Evolutionary conservation across 2,888 invertebrate species (phyloP), one percentile per base, ranked within the genome.

Genomic region (Tuta absoluta): DNA sequence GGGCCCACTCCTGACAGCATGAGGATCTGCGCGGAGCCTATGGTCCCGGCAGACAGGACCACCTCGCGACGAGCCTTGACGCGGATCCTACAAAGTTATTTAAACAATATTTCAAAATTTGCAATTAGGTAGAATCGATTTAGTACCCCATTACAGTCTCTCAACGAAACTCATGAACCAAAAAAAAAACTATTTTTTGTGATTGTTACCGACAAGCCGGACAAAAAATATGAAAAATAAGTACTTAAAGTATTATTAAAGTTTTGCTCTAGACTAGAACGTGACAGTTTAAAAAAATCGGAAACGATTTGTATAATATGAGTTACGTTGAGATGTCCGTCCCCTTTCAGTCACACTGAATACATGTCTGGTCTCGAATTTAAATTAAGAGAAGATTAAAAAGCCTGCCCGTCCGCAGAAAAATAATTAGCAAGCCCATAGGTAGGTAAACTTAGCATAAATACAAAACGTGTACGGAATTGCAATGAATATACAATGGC

Each of bases 1-100:
- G 96, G 96, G 0, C 96, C 96, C 33, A 97, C 89, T 12, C 98
- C 98, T 0, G 97, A 97, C 14, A 97, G 81, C 96, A 97, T 95
- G 57, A 98, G 83, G 3, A 98, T 82, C 78, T 98, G 97, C 0
- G 98, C 97, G 1, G 96, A 96, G 71, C 96, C 96, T 33, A 98
- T 94, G 0, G 95, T 89, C 2, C 98, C 98, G 0, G 96, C 96
- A 8, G 95, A 94, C 33, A 97, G 83, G 63, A 98, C 93, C 0
- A 98, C 93, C 85, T 96, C 97, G 69, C 95, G 96, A 14, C 89
- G 92, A 2, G 95, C 96, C 4, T 83, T 78, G 4, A 89, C 86
- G 66, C 76, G 78, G 49, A 75, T 74, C 63, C 91, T 91, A 75
- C 48, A 53, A 53, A 51, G 14, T 28, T 0, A 24, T n/a, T n/a